phyloP scores from a whole-genome alignment of 1,140 invertebrate genomes.

The Zophobas morio region DNA sequence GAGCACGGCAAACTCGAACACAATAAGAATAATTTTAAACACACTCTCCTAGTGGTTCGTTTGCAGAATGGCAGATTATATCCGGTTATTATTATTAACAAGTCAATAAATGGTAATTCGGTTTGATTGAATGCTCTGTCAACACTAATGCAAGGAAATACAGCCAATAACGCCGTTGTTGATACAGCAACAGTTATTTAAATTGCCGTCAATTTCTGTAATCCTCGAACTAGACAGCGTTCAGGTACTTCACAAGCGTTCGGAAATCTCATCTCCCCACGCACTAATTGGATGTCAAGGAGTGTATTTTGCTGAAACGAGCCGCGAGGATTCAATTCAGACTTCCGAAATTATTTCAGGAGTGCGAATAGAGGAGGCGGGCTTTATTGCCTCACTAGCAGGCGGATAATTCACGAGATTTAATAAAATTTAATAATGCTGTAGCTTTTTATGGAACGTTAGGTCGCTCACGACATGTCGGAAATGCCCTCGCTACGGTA shows the following conservation, averaged over 20 bases:
- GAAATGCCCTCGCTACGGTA: conserved; percentile 1
- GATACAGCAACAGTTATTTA: conserved; percentile 23
- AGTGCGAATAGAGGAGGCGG: not conserved
- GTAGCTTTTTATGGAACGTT: conserved; percentile 4
- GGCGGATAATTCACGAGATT: not conserved
- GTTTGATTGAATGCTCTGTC: conserved; percentile 31
- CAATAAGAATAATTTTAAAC: not conserved
- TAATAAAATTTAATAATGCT: not conserved
- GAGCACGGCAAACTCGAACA: conserved; percentile 4
- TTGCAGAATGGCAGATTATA: conserved; percentile 35
- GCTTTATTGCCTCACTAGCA: too few relatives aligned
- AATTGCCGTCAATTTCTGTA: conserved; percentile 30
- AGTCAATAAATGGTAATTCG: conserved; percentile 36
- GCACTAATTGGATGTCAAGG: conserved; percentile 23
- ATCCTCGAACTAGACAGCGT: not conserved
- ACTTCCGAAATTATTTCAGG: not conserved
- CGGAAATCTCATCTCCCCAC: conserved; percentile 11
- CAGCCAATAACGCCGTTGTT: conserved; percentile 10
- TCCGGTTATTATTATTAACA: conserved; percentile 33
- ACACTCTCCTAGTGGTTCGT: conserved; percentile 15
- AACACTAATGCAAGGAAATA: conserved; percentile 27
- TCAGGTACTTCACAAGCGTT: conserved; percentile 14
- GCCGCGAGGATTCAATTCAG: conserved; percentile 11
- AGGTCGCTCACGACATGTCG: not conserved
- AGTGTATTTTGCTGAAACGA: not conserved